Conservation (phyloP, 2,113 vertebrate genomes). For the Trichomycterus rosablanca region DNA sequence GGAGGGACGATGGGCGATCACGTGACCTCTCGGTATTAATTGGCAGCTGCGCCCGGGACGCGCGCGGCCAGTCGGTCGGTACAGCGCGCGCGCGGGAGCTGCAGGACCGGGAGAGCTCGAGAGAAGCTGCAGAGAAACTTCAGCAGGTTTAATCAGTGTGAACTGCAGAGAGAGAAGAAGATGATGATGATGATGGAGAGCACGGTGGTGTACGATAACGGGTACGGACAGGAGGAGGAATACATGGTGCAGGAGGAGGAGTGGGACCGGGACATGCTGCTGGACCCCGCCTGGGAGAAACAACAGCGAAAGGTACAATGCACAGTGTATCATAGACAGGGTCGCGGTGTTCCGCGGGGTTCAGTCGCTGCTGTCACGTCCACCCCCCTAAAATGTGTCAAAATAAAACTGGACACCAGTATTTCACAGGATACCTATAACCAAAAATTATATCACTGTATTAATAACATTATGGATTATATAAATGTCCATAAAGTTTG, state of each 20-base stretch:
- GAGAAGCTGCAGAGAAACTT: neutral
- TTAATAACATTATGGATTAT: no score
- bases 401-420: neutral
- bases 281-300: conserved; percentile 78
- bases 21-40: conserved; percentile 61
- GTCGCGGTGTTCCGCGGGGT: no score
- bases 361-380: no score
- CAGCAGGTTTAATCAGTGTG: neutral
- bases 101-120: conserved; percentile 12
- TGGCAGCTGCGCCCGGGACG: conserved; percentile 37
- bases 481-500: no score
- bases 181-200: conserved; percentile 66
- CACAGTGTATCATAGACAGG: no score
- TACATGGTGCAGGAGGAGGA: conserved; percentile 77
- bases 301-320: conserved; percentile 77
- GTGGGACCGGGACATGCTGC: conserved; percentile 74
- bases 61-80: conserved; percentile 54
- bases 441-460: no score
- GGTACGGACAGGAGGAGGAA: conserved; percentile 60
- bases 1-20: conserved; percentile 39
- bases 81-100: conserved; percentile 53
- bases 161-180: neutral
- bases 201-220: conserved; percentile 65
- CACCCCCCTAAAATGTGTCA: no score
- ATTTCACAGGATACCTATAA: no score